Conservation (phyloP, 2,113 vertebrate species). For the Melanerpes aurifrons region DNA sequence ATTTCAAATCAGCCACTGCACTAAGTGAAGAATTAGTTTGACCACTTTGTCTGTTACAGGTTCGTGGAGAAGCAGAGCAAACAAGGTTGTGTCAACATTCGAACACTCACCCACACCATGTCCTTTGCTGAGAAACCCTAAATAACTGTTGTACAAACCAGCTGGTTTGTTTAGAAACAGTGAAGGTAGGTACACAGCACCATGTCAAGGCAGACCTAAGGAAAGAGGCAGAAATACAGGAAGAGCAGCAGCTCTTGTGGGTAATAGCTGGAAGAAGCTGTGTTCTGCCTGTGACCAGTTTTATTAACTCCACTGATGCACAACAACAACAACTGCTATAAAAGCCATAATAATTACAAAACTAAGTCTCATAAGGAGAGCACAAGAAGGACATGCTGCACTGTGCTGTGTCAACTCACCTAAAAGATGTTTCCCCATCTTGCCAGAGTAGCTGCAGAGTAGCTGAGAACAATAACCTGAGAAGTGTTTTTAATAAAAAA, state of each 20-base stretch:
- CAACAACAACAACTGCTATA: not conserved
- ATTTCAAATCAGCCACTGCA: not conserved
- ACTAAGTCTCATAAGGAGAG: not conserved
- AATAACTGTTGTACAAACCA: not conserved
- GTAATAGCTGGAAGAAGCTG: not conserved
- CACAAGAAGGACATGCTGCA: not conserved
- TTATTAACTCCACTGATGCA: not conserved
- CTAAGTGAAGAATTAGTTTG: not conserved
- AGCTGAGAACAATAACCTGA: not conserved
- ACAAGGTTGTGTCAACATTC: not conserved
- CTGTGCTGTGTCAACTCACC: not conserved
- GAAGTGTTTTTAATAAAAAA: not conserved
- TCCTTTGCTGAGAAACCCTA: not conserved
- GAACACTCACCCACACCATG: rapidly evolving
- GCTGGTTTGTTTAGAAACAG: not conserved
- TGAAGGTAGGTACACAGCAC: not conserved
- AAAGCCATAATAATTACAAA: not conserved
- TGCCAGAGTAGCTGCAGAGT: not conserved
- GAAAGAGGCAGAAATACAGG: not conserved
- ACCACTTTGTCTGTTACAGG: not conserved
- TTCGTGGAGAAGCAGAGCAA: not conserved
- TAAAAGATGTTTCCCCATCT: not conserved
- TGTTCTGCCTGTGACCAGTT: not conserved
- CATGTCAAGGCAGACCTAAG: not conserved
- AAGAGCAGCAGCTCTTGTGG: not conserved